Conservation (phyloP, 2,797 vertebrate species). For the Cephalopachus bancanus region DNA sequence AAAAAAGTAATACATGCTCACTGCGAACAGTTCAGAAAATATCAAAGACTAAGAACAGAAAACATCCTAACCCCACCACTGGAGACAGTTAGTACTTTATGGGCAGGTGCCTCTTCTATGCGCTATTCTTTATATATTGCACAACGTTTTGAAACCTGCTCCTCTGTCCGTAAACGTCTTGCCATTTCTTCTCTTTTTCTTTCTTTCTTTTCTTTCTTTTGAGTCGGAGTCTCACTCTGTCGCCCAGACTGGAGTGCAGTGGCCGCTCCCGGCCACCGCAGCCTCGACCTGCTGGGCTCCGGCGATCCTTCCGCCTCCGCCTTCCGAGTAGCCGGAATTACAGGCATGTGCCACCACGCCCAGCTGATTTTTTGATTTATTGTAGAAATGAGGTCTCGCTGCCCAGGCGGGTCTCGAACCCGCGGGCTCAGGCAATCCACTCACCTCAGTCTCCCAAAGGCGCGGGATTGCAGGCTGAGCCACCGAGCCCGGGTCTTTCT, state of each 20-base stretch:
- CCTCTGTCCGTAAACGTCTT: not conserved
- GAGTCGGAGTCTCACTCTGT: not conserved
- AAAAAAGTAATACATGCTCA: not conserved
- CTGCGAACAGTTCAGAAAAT: not conserved
- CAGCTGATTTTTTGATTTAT: too few relatives aligned
- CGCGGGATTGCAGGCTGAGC: too few relatives aligned
- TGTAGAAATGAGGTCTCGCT: too few relatives aligned
- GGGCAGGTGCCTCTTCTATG: not conserved
- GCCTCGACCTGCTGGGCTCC: too few relatives aligned
- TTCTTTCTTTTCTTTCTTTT: not conserved
- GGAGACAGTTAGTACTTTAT: slow-evolving; percentile 1
- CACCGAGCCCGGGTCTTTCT: too few relatives aligned
- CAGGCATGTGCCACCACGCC: too few relatives aligned
- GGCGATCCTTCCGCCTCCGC: too few relatives aligned
- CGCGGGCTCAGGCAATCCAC: too few relatives aligned
- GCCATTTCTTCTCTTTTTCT: not conserved
- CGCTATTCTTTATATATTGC: not conserved
- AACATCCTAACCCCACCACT: not conserved
- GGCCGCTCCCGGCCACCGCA: too few relatives aligned
- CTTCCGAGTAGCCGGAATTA: too few relatives aligned
- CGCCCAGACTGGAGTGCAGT: not conserved
- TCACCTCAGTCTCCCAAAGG: too few relatives aligned
- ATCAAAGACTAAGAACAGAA: not conserved
- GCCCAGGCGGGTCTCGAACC: too few relatives aligned
- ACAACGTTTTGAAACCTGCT: not conserved